Conservation (phyloP, 2,888 invertebrate genomes). For the Chelonus formosanus region DNA sequence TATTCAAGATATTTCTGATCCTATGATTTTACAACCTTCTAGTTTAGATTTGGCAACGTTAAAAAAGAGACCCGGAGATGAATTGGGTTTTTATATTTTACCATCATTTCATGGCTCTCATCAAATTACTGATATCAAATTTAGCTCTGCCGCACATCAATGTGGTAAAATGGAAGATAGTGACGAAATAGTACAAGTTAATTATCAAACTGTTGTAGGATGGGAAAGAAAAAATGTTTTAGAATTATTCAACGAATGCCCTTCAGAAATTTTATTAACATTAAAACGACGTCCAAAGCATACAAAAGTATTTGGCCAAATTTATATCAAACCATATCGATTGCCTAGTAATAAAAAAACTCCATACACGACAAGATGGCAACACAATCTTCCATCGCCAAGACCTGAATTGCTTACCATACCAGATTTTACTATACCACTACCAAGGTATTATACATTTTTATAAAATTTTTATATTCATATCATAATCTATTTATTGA, state of each 20-base stretch:
- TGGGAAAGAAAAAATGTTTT: slow-evolving; percentile 84
- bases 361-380: slow-evolving; percentile 72
- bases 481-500: slow-evolving; percentile 7
- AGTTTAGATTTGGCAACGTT: slow-evolving; percentile 88
- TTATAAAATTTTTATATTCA: neutral
- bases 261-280: slow-evolving; percentile 82
- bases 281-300: slow-evolving; percentile 85
- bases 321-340: slow-evolving; percentile 77
- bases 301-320: slow-evolving; percentile 80
- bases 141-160: slow-evolving; percentile 90
- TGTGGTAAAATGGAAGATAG: slow-evolving; percentile 93
- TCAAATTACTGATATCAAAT: slow-evolving; percentile 89
- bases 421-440: slow-evolving; percentile 70
- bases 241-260: slow-evolving; percentile 77
- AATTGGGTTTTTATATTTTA: slow-evolving; percentile 89
- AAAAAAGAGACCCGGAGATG: slow-evolving; percentile 83
- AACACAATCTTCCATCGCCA: slow-evolving; percentile 75
- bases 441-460: slow-evolving; percentile 64
- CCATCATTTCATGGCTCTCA: slow-evolving; percentile 83
- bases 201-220: slow-evolving; percentile 79
- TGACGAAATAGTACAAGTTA: slow-evolving; percentile 93
- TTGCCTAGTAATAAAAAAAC: slow-evolving; percentile 77
- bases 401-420: slow-evolving; percentile 72
- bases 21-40: slow-evolving; percentile 90
- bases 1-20: slow-evolving; percentile 87